Conservation (phyloP, 2,797 vertebrate genomes). For the Argya squamiceps region DNA sequence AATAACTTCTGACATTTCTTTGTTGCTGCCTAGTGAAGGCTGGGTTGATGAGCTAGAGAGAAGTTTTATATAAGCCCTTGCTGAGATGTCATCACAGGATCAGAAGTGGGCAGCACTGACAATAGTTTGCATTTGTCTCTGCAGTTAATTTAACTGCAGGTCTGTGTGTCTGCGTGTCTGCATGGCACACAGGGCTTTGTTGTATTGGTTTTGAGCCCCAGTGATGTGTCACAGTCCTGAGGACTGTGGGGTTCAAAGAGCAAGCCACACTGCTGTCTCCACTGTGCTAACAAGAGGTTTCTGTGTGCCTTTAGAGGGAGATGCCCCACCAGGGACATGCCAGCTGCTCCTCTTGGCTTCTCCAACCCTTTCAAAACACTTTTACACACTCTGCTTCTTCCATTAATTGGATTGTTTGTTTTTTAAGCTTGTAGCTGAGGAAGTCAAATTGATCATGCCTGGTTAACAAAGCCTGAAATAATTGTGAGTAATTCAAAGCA, state of each 20-base stretch:
- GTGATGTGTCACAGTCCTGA: not conserved
- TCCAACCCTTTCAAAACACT: constrained; percentile 11
- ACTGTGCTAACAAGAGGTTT: not conserved
- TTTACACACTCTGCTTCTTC: constrained; percentile 52
- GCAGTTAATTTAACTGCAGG: not conserved
- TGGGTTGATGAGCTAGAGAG: not conserved
- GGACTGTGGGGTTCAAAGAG: not conserved
- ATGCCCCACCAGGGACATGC: not conserved
- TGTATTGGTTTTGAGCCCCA: not conserved
- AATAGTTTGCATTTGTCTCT: not conserved
- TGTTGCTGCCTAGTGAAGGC: not conserved
- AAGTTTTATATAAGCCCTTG: not conserved
- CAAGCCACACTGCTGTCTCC: not conserved
- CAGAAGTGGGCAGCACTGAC: not conserved
- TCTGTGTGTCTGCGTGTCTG: not conserved
- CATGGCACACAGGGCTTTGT: not conserved
- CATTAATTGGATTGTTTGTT: constrained; percentile 59
- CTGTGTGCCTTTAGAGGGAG: not conserved
- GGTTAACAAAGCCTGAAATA: constrained; percentile 50
- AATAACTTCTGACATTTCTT: constrained; percentile 31
- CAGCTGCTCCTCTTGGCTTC: constrained; percentile 7
- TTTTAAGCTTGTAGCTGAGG: constrained; percentile 42
- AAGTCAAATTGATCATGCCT: constrained; percentile 2
- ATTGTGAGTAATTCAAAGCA: not conserved
- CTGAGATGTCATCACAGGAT: not conserved